Percentiles rank a stretch among this genome's conserved stretches.
phyloP scores from a whole-genome alignment of 1,140 invertebrate genomes.

The Sycophaga agraensis region DNA sequence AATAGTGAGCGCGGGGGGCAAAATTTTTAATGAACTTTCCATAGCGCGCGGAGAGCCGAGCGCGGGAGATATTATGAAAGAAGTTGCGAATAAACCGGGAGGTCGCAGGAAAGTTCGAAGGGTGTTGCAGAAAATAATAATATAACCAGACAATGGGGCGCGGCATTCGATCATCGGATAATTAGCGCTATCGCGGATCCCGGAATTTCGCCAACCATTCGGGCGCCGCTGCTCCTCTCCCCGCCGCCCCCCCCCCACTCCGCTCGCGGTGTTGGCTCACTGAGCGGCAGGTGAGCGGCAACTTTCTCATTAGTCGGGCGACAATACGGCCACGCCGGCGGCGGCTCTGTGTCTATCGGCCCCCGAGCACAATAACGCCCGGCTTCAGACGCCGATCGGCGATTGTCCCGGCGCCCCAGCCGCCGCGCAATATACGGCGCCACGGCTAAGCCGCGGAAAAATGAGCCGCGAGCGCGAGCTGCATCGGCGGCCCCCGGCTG shows the following conservation, averaged over 20 bases:
- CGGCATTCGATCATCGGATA: slow-evolving; percentile 23
- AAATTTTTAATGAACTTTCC: not conserved
- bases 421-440: too few species aligned
- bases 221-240: slow-evolving; percentile 2
- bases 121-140: slow-evolving; percentile 11
- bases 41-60: not conserved
- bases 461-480: too few species aligned
- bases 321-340: slow-evolving; percentile 45
- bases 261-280: not conserved
- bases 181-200: slow-evolving; percentile 26
- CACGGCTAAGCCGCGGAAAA: too few species aligned
- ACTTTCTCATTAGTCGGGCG: slow-evolving; percentile 54
- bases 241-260: not conserved
- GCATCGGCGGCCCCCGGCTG: too few species aligned
- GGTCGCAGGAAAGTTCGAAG: slow-evolving; percentile 18
- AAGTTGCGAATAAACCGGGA: not conserved
- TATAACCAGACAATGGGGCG: slow-evolving; percentile 8
- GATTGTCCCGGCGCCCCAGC: slow-evolving; percentile 34
- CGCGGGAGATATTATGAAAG: not conserved
- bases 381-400: slow-evolving; percentile 44
- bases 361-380: slow-evolving; percentile 47
- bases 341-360: slow-evolving; percentile 39
- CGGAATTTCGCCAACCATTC: slow-evolving; percentile 15
- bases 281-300: slow-evolving; percentile 33
- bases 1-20: not conserved